These are phyloP conservation scores for Silurus glanis DNA, from an alignment of 2,113 vertebrate genomes.

Conservation along the genomic window DNA sequence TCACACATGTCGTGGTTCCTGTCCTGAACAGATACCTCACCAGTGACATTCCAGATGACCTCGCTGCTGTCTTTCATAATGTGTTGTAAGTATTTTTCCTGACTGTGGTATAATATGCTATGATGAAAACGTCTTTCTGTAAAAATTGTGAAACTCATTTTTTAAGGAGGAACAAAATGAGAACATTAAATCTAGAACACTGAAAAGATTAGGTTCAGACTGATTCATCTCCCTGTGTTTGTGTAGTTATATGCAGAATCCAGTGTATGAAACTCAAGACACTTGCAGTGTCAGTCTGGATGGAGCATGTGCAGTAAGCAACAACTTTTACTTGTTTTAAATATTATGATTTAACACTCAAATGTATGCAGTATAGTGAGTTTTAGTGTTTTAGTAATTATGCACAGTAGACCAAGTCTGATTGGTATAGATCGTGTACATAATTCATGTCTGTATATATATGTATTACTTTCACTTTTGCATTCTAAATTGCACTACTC, in stretches of 20 bases:
- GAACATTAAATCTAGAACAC: neutral
- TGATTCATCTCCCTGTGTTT: neutral
- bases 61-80: conserved; percentile 66
- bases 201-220: neutral
- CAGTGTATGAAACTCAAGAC: conserved; percentile 25
- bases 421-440: too few relatives aligned
- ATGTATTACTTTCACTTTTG: too few relatives aligned
- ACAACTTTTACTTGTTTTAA: neutral
- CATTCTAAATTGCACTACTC: too few relatives aligned
- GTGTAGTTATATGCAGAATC: conserved; percentile 11
- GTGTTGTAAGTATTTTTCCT: conserved; percentile 60
- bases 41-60: conserved; percentile 37
- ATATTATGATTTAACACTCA: neutral
- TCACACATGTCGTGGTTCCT: conserved; percentile 63
- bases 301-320: conserved; percentile 45
- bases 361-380: neutral
- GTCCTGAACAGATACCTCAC: conserved; percentile 64
- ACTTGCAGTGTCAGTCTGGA: conserved; percentile 44
- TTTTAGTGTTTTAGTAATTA: neutral
- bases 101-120: too few relatives aligned
- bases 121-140: too few relatives aligned
- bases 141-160: neutral
- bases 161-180: neutral
- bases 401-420: neutral
- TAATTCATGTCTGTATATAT: too few relatives aligned